Base-by-base conservation (phyloP, 2,888 invertebrate species). In the Teleiodes luculella region DNA sequence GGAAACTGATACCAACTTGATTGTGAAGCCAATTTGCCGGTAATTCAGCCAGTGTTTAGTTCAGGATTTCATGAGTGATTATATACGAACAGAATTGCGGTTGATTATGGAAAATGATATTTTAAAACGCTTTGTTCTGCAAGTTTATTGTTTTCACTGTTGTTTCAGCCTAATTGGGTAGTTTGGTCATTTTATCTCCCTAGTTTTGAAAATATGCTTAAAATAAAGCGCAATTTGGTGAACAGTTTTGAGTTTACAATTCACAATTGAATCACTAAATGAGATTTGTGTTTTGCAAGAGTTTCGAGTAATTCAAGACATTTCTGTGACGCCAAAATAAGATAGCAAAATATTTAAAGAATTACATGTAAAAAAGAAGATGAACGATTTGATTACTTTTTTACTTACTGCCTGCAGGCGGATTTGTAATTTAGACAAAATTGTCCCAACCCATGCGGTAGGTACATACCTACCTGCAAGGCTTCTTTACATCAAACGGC, bases 401-500 rank as follows among this genome's bases (percentile, higher is more conserved):
- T 4, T 18, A 41, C 16, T 20, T 28, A 35, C 39, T 51, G 31
- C 18, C 39, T 16, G 4, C 13, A 52, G 13, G 39, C 35, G 30
- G 13, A 46, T 36, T 16, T 39, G 11, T 47, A 47, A 67, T 68
- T 68, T 58, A 64, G 53, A 56, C 58, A 67, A 77, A 76, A 76
- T 78, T 76, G 69, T 79, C 79, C 76, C 73, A 72, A 79, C 78
- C 80, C 78, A 74, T 78, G 76, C 78, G 83, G 84, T 24, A 24
- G 24, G 24, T 24, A 24, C 24, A 4, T 87, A 86, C 86, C 86
- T 83, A 82, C n/a, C n/a, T n/a, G 76, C 79, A 79, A 83, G 80
- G 84, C 89, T 86, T 86, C 85, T 86, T 88, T 84, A 87, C 87
- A 88, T 89, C 88, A 89, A 89, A 88, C 84, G 79, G 87, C 87